Evolutionary conservation across 2,888 invertebrate species (phyloP), one percentile per base, ranked within the genome.

Genomic region (Melieria picta): DNA sequence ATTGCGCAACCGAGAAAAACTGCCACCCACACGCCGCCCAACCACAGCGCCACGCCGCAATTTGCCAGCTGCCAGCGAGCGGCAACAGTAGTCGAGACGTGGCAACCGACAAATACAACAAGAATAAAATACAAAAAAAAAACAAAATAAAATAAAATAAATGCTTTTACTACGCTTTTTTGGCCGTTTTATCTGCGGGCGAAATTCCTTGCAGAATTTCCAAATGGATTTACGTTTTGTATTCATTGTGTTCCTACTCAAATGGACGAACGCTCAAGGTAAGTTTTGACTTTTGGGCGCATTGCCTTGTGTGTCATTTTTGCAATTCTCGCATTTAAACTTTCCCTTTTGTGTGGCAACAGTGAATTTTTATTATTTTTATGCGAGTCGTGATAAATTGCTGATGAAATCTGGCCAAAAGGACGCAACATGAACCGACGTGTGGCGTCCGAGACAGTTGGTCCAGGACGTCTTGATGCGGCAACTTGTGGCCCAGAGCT

Each of bases 241-340:
- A 77, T 80, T 84, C 81, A 84, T 84, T 80, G 80, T 84, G 76
- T 81, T 84, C 76, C 80, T 84, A 78, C 80, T 84, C 77, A 84
- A 84, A 79, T 84, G 82, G 84, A 83, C 81, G 77, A 78, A 81
- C 81, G 82, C 80, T 75, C 82, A 83, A 84, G 83, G 83, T 84
- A 80, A 77, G 84, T 77, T 30, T 30, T 30, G 30, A 3, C 30
- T 30, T 30, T 30, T 30, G 3, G 30, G 3, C 30, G 30, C 30
- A 30, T 30, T 30, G 30, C 1, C 30, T 30, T 30, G 30, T 30
- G 30, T 30, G 30, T 1, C 3, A 30, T 30, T 30, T 30, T 30
- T 30, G 30, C 30, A 30, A 30, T 30, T 30, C 30, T 30, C 30
- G 30, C 30, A 30, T 30, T 30, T 30, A 30, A 30, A 30, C 30